phyloP scores from a whole-genome alignment of 1,140 invertebrate species.

The Antheraea mylitta region DNA sequence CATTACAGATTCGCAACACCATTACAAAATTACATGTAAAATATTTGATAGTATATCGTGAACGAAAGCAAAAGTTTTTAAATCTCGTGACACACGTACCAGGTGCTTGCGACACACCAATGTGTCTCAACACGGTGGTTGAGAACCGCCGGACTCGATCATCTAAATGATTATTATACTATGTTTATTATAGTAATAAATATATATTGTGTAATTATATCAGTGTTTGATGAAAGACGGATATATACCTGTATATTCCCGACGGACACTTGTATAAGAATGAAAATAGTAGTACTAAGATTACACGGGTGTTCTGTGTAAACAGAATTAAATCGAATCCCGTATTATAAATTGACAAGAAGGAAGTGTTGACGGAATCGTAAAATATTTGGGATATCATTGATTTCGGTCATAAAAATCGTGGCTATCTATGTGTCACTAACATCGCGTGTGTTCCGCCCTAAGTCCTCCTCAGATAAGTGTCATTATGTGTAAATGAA shows the following conservation, averaged over 20 bases:
- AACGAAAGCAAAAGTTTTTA: no score
- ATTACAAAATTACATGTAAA: no score
- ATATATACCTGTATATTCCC: not conserved
- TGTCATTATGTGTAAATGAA: slow-evolving; percentile 29
- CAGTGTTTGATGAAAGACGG: not conserved
- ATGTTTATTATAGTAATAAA: no score
- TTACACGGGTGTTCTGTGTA: not conserved
- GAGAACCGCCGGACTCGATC: no score
- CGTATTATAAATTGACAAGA: not conserved
- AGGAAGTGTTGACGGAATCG: slow-evolving; percentile 10
- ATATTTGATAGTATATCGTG: no score
- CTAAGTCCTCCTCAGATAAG: slow-evolving; percentile 25
- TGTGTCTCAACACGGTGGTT: no score
- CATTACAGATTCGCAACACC: no score
- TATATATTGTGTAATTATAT: no score
- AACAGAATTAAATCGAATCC: not conserved
- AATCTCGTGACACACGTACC: no score
- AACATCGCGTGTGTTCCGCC: not conserved
- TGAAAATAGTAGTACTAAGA: not conserved
- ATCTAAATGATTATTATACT: no score
- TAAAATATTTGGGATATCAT: slow-evolving; percentile 2
- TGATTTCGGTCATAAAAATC: slow-evolving; percentile 25
- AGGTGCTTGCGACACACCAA: no score
- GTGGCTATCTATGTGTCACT: slow-evolving; percentile 18
- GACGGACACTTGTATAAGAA: not conserved